These are phyloP conservation scores for Ciconia boyciana DNA, from an alignment of 2,113 vertebrate species.

Conservation along the genomic window DNA sequence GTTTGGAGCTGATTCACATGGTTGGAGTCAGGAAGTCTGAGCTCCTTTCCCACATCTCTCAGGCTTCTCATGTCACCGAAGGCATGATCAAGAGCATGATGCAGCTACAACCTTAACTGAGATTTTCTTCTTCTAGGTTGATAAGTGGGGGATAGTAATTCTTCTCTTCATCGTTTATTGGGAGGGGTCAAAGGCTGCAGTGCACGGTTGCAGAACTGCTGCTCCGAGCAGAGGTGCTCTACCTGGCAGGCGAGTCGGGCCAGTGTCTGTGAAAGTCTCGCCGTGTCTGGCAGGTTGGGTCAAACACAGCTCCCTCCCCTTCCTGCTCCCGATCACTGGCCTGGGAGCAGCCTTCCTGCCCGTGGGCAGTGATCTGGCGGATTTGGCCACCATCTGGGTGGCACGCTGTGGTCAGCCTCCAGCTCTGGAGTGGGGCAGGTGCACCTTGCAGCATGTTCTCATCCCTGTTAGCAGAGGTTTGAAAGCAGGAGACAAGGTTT, in stretches of 20 bases:
- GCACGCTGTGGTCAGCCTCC: background rate
- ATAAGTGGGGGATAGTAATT: background rate
- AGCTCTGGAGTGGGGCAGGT: background rate
- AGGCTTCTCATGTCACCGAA: background rate
- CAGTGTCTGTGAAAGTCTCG: background rate
- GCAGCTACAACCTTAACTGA: background rate
- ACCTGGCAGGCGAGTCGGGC: background rate
- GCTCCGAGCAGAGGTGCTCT: background rate
- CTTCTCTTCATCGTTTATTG: background rate
- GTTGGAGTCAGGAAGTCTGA: conserved; percentile 13
- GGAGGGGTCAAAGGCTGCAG: background rate
- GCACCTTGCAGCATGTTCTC: background rate
- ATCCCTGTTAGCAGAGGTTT: background rate
- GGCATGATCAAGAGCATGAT: background rate
- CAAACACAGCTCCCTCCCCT: background rate
- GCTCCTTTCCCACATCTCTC: background rate
- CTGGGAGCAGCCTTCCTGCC: background rate
- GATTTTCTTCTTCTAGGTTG: background rate
- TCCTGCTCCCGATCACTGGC: background rate
- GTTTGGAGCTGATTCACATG: background rate
- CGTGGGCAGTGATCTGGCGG: accelerated
- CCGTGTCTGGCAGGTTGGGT: background rate
- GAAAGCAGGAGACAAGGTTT: background rate
- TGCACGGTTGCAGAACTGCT: accelerated
- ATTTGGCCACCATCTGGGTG: background rate